Conservation (phyloP, 2,113 vertebrate species). For the Acanthisitta chloris region DNA sequence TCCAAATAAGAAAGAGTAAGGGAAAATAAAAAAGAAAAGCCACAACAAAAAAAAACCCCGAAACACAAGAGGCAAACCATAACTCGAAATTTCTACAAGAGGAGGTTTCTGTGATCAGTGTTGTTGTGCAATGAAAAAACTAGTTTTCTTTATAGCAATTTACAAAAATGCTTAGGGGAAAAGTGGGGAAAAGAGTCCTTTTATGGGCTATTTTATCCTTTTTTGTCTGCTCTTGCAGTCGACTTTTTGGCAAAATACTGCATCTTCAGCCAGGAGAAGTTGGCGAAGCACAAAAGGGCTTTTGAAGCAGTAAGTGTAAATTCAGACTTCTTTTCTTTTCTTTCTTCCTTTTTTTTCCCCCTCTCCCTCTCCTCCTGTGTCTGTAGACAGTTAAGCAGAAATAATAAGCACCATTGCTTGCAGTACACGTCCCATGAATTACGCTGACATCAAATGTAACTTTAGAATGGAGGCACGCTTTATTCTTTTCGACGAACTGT, state of each 20-base stretch:
- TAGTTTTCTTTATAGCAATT: constrained; percentile 10
- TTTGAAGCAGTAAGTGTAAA: constrained; percentile 92
- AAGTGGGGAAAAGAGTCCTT: constrained; percentile 24
- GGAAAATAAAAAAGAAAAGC: neutral
- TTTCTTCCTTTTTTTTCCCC: constrained; percentile 72
- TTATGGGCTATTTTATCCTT: constrained; percentile 64
- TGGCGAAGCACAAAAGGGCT: constrained; percentile 88
- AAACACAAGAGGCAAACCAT: neutral
- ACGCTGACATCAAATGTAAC: constrained; percentile 79
- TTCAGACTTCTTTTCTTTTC: constrained; percentile 77
- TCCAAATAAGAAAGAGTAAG: neutral
- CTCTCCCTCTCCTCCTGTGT: constrained; percentile 72
- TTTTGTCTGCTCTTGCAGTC: constrained; percentile 76
- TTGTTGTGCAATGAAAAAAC: neutral
- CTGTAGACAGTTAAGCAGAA: constrained; percentile 75
- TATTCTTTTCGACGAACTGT: constrained; percentile 74
- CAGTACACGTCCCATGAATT: constrained; percentile 76
- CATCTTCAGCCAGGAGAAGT: constrained; percentile 90
- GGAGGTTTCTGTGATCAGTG: neutral
- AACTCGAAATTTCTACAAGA: constrained; percentile 26
- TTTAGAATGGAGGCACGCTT: constrained; percentile 79
- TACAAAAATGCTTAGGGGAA: constrained; percentile 51
- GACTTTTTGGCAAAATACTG: constrained; percentile 93
- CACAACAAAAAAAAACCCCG: neutral
- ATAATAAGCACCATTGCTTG: constrained; percentile 76